Base-by-base conservation (phyloP, 2,113 vertebrate species). In the Clarias gariepinus region DNA sequence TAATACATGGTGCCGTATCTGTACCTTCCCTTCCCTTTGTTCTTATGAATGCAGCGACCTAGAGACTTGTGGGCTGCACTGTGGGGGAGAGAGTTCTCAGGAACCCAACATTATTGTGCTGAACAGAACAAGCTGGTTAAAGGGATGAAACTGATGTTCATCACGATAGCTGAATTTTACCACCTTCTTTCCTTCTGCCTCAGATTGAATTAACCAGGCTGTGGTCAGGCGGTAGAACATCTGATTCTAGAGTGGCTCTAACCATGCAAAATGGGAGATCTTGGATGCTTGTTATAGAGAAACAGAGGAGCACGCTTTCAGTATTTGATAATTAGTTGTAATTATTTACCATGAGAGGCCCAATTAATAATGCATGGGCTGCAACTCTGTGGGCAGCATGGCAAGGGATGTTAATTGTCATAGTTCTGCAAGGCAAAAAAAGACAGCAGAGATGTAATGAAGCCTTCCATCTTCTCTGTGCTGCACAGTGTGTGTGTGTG, bases 311-410 rank as follows among this genome's bases (percentile, higher is more conserved):
- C 33, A 58, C 23, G 58, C 53, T 85, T 63, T 82, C 69, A 77
- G 68, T 83, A 84, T 88, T 85, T 88, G 84, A 89, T 89, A 90
- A 89, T 81, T 85, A 90, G 83, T 82, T 86, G 83, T 90, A 86
- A 89, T 91, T 91, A 90, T 91, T 89, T 91, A 90, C 89, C 86
- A 88, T 81, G 81, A 86, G 86, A 74, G 82, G 55, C 68, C 80
- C 71, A 83, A 89, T 91, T 89, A 90, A 90, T 91, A 90, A 91
- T 91, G 88, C 76, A 89, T 87, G 88, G 71, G 61, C 85, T 66
- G 55, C 83, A 90, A 87, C 82, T 47, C 85, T 52, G 64, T n/a
- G 52, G 58, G 78, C 88, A 83, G 33, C 52, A 73, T 86, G 82
- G 69, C 63, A 18, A 90, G 57, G 83, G 15, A 77, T 80, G 86